Evolutionary conservation across 2,113 vertebrate genomes (phyloP).

Genomic region (Mobula hypostoma): DNA sequence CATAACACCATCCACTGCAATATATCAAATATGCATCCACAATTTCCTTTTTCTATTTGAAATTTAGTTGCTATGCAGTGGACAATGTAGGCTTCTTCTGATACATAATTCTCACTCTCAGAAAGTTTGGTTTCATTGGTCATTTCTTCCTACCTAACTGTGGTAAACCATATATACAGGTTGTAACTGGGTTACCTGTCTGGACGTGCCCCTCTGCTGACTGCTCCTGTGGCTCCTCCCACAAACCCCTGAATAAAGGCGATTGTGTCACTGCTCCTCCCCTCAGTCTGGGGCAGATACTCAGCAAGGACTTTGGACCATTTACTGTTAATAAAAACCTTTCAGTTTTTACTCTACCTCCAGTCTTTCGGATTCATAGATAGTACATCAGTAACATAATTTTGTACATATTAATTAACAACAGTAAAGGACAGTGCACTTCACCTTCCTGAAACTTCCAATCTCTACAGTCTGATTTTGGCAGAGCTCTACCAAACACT

Average conservation of each 20-base stretch:
- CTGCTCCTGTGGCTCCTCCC: too few species aligned
- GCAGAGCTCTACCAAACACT: not conserved
- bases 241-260: too few species aligned
- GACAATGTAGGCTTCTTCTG: not conserved
- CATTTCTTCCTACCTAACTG: not conserved
- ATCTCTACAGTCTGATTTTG: not conserved
- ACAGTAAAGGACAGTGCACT: not conserved
- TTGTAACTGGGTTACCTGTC: too few species aligned
- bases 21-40: not conserved
- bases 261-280: too few species aligned
- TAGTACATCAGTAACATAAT: not conserved
- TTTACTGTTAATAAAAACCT: too few species aligned
- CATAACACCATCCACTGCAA: not conserved
- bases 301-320: too few species aligned
- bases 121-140: not conserved
- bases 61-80: not conserved
- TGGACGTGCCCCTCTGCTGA: too few species aligned
- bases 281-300: too few species aligned
- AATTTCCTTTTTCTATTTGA: not conserved
- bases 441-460: not conserved
- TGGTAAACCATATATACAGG: too few species aligned
- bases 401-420: not conserved
- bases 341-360: too few species aligned
- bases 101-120: not conserved
- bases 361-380: too few species aligned